Conservation (phyloP, 1,140 invertebrate species). For the Melanaphis sacchari region DNA sequence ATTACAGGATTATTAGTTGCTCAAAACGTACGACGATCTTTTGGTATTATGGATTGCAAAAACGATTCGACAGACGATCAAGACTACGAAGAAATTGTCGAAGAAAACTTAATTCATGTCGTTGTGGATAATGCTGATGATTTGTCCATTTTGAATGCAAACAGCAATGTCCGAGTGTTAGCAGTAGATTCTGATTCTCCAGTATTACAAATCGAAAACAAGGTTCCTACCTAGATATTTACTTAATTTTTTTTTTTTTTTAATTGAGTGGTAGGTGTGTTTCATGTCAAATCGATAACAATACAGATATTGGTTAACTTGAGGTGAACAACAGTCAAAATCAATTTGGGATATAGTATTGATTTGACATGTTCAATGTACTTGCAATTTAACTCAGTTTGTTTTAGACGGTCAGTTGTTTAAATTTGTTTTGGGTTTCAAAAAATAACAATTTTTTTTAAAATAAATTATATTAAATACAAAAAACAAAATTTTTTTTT, state of each 20-base stretch:
- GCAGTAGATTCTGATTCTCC: not conserved
- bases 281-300: not conserved
- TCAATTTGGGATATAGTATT: not conserved
- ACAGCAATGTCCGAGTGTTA: slow-evolving; percentile 21
- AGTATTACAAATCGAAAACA: slow-evolving; percentile 21
- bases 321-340: not conserved
- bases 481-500: too few relatives aligned
- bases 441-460: too few relatives aligned
- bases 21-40: not conserved
- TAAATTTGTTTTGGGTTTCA: too few relatives aligned
- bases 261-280: not conserved
- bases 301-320: not conserved
- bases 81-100: slow-evolving; percentile 9
- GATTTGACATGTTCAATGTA: too few relatives aligned
- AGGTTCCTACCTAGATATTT: not conserved
- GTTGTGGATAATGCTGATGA: not conserved
- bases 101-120: slow-evolving; percentile 8
- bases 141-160: not conserved
- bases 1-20: not conserved
- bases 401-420: not conserved
- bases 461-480: too few relatives aligned
- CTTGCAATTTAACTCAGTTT: not conserved
- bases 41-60: not conserved
- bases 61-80: not conserved
- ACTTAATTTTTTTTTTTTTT: too few relatives aligned